Evolutionary conservation across 37 sponge, comb jelly and placozoan genomes (phyloP), one percentile per base, ranked within the genome.

Genomic region (Crambe crambe): DNA sequence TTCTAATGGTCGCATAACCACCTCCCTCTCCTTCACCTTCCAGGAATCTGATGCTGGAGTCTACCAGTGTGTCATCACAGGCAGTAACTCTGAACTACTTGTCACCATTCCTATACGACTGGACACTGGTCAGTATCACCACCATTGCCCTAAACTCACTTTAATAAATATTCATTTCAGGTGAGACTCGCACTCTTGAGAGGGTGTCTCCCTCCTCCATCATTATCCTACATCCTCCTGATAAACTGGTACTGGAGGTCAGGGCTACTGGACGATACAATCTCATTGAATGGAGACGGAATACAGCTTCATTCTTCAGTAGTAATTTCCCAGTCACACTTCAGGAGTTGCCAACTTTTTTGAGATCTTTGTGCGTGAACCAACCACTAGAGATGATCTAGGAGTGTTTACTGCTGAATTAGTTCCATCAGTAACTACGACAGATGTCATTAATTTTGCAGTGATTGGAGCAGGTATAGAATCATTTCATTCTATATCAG

Each of bases 61-160:
- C 37, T 83, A 83, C 57, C 83, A 83, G 75, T 83, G 83, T 65
- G 56, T 83, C 58, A 74, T 73, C 75, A 69, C 69, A 35, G 80
- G 66, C 30, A 32, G 1, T 32, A 42, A 67, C 42, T 31, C 38
- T 66, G 75, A 83, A 44, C 42, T 83, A 18, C 8, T 75, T 62
- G 38, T 47, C 23, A 56, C 74, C 39, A 56, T 42, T 56, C 83
- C 83, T 21, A 35, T 75, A 30, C 40, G 75, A 51, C 68, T 83
- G 39, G 83, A 83, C 68, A 74, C 83, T 56, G 75, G 83, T 83
- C 8, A 38, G 68, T 54, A 47, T 6, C 12, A 12, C 51, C 51
- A 47, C 51, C 51, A 47, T 47, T 47, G 12, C 12, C 51, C 12
- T 15, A 15, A 47, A 6, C 51, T 47, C 51, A 47, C 51, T 47